Percentiles rank a stretch among this genome's conserved stretches.
Evolutionary conservation across 2,888 invertebrate genomes (phyloP).

Genomic region (Phortica okadai): DNA sequence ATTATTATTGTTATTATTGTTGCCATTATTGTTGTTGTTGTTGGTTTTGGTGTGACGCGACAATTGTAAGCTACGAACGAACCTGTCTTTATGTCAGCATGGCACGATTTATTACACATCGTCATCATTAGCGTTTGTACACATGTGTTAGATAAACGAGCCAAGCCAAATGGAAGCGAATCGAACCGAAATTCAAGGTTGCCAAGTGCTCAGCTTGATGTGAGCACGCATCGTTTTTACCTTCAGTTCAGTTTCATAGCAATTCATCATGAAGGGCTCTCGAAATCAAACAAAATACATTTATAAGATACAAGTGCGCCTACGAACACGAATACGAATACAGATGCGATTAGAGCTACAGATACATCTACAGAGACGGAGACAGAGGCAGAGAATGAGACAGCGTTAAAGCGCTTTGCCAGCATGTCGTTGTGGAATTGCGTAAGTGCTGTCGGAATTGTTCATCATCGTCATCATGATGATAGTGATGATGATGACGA

Average conservation of each 20-base stretch:
- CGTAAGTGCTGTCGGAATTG: slow-evolving; percentile 13
- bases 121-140: too few relatives aligned
- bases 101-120: too few relatives aligned
- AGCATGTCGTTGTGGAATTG: not conserved
- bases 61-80: too few relatives aligned
- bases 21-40: not conserved
- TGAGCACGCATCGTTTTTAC: not conserved
- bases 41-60: not conserved
- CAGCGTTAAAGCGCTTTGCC: not conserved
- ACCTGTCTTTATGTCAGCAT: too few relatives aligned
- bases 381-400: not conserved
- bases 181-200: slow-evolving; percentile 59
- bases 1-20: not conserved
- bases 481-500: not conserved
- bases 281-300: not conserved
- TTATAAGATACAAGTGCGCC: not conserved
- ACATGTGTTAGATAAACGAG: slow-evolving; percentile 24
- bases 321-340: not conserved
- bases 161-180: slow-evolving; percentile 38
- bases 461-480: not conserved
- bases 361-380: not conserved
- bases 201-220: slow-evolving; percentile 43
- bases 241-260: not conserved
- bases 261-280: slow-evolving; percentile 11
- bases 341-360: not conserved